These are phyloP conservation scores for Channallabes apus DNA, from an alignment of 2,797 vertebrate species.

Conservation along the genomic window DNA sequence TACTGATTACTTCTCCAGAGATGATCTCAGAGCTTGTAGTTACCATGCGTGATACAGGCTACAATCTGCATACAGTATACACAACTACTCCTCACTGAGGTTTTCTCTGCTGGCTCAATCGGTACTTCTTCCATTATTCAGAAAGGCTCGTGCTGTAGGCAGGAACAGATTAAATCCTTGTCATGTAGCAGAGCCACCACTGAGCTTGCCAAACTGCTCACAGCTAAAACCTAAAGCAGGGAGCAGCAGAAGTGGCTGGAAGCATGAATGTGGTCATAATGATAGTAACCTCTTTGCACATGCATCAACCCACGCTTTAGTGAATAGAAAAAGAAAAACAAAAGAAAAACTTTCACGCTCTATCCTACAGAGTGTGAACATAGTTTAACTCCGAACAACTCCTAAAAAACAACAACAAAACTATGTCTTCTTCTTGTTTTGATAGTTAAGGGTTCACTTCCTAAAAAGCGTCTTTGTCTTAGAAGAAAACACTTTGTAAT, in stretches of 20 bases:
- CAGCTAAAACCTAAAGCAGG: conserved; percentile 37
- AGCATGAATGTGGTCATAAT: conserved; percentile 37
- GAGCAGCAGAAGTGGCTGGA: conserved; percentile 49
- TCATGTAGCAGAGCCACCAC: conserved; percentile 69
- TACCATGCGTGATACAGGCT: conserved; percentile 29
- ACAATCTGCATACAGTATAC: conserved; percentile 30
- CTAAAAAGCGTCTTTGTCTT: not conserved
- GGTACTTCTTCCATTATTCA: conserved; percentile 74
- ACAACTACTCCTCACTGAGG: conserved; percentile 59
- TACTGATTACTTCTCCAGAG: conserved; percentile 41
- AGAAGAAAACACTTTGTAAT: not conserved
- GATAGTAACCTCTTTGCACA: conserved; percentile 35
- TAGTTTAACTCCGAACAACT: conserved; percentile 14
- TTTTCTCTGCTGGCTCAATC: conserved; percentile 62
- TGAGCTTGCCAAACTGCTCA: conserved; percentile 56
- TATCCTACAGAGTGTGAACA: conserved; percentile 12
- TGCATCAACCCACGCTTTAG: conserved; percentile 42
- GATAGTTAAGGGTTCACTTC: not conserved
- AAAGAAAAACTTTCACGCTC: not conserved
- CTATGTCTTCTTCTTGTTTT: not conserved
- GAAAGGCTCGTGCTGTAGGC: conserved; percentile 70
- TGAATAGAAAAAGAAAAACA: conserved; percentile 30
- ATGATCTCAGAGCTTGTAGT: conserved; percentile 17
- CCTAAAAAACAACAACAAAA: not conserved
- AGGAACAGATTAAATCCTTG: conserved; percentile 75